Base-by-base conservation (phyloP, 1,140 invertebrate genomes). In the Drosophila saltans region DNA sequence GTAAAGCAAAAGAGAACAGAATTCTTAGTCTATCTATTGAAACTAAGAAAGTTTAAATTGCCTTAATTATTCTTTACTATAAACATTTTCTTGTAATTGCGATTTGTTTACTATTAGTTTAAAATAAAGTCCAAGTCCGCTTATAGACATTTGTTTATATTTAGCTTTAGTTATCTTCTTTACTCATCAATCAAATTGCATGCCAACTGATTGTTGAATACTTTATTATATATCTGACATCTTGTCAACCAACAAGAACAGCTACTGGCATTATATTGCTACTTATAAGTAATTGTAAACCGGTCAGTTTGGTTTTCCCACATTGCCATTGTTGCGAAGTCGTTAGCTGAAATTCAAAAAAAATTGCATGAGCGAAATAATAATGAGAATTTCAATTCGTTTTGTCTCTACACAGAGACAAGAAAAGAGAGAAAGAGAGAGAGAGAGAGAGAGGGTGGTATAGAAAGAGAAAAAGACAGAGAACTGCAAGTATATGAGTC, bases 281-380 rank as follows among this genome's bases (percentile, higher is more conserved):
- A 39, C 57, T 59, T 30, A 52, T 2, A 43, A 39, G 16, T 24
- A 45, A 26, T 30, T 39, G 11, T 39, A 68, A 86, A 86, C 83
- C 77, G 84, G 83, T 83, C 80, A 66, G 80, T 55, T 77, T 59
- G 83, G 83, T 79, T 84, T 75, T 67, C 59, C 78, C 68, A 72
- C 28, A 56, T 52, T 52, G 45, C 11, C 52, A 75, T 72, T 75
- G 56, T 68, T 48, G 58, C 69, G 61, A 55, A 70, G 61, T 39
- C 39, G 36, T 83, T 66, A 48, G 67, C 57, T 71, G 66, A 62
- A 76, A 80, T 76, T 71, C 65, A 10, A 52, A 36, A 16, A 16
- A 16, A 71, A 58, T 56, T 69, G 61, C 69, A 70, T 88, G 83
- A 80, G 30, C 58, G 21, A 69, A 86, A 86, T 86, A 88, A 73